phyloP scores from a whole-genome alignment of 2,888 invertebrate species.

The Liopterus haemorrhoidalis region DNA sequence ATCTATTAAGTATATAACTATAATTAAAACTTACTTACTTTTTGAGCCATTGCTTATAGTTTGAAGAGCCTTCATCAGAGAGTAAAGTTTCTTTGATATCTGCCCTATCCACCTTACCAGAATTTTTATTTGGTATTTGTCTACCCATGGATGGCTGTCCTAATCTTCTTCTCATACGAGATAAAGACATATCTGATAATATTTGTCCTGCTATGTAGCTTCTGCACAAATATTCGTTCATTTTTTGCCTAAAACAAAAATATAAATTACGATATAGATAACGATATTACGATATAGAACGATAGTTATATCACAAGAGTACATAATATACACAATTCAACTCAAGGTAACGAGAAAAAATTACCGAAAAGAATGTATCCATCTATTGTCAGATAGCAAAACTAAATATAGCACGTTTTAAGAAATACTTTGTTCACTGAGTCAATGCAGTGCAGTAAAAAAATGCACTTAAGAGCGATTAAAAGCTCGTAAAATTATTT shows the following conservation, averaged over 20 bases:
- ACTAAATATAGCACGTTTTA: not conserved
- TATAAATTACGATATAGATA: slow-evolving; percentile 7
- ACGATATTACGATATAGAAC: not conserved
- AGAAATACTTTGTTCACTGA: too few species aligned
- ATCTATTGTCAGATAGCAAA: not conserved
- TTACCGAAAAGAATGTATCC: not conserved
- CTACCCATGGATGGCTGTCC: slow-evolving; percentile 22
- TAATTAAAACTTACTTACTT: slow-evolving; percentile 51
- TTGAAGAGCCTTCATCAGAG: slow-evolving; percentile 64
- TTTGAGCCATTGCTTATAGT: slow-evolving; percentile 68
- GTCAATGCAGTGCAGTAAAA: too few species aligned
- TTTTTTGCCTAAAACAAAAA: slow-evolving; percentile 54
- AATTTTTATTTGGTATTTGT: too few species aligned
- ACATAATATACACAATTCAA: too few species aligned
- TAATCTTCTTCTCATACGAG: slow-evolving; percentile 45
- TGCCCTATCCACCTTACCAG: slow-evolving; percentile 30
- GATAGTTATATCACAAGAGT: not conserved
- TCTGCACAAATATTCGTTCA: slow-evolving; percentile 73
- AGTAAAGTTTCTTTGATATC: slow-evolving; percentile 50
- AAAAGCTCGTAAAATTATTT: too few species aligned
- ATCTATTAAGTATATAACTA: slow-evolving; percentile 8
- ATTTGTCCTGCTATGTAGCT: slow-evolving; percentile 70
- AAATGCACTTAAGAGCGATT: too few species aligned
- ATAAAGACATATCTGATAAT: slow-evolving; percentile 54
- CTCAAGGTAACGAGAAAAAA: not conserved